Evolutionary conservation across 2,113 vertebrate species (phyloP), one percentile per base, ranked within the genome.

Genomic region (Rattus rattus): DNA sequence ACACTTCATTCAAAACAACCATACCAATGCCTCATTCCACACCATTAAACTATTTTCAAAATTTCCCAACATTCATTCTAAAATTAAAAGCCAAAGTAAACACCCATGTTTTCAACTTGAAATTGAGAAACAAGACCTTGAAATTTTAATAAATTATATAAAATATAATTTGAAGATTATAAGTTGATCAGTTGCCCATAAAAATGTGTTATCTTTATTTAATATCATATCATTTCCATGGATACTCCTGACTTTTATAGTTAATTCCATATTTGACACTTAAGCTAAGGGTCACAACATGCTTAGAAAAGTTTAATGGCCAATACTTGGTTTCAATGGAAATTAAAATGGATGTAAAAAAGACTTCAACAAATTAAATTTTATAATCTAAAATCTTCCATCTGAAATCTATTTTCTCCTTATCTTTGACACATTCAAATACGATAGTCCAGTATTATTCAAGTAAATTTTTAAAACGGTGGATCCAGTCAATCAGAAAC

Each of bases 301-400:
- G 28, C 47, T 85, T 52, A 91, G 75, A 59, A 88, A 92, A 94
- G 22, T 88, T 1, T 72, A 17, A 81, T 13, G n/a, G 39, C 12
- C 94, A 49, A 67, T 2, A 39, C 43, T 80, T 85, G 26, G 24
- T 52, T 90, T 91, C 39, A 90, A 69, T 16, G 91, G 76, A 43
- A 81, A 63, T 87, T 63, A 61, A 10, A 93, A 87, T 36, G 10
- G 33, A 65, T 73, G 33, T 63, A 33, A 91, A 33, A 87, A 43
- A 89, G 77, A 30, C 26, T 75, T 92, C n/a, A 93, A 83, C 17
- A 81, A 80, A 76, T 63, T 90, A 89, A 95, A 85, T 59, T 91
- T 83, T 0, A 85, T 75, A 59, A 90, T 61, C 47, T 94, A 84
- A 97, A 93, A 56, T 73, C 43, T 81, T 1, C 59, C 0, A 13